Conservation (phyloP, 64 coral and sea anemone species). For the Dendronephthya gigantea region DNA sequence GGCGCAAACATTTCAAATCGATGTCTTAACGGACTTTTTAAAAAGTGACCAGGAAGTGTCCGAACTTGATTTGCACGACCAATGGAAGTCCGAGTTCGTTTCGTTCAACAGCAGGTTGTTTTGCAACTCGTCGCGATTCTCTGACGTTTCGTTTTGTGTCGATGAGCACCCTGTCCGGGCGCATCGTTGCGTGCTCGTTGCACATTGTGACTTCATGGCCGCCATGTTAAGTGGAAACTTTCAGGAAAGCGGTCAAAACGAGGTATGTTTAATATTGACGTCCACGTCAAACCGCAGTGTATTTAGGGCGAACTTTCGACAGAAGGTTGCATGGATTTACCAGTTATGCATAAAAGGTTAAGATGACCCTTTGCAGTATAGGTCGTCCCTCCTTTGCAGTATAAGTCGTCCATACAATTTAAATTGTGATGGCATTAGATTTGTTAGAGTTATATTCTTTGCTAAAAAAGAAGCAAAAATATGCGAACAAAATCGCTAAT, state of each 20-base stretch:
- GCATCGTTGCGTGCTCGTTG: neutral
- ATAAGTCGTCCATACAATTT: too few relatives aligned
- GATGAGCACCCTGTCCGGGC: neutral
- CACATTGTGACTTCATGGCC: neutral
- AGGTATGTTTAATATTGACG: too few relatives aligned
- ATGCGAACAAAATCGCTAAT: too few relatives aligned
- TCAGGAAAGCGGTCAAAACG: neutral
- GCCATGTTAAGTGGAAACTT: constrained; percentile 15
- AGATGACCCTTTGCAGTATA: too few relatives aligned
- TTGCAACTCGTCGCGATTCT: constrained; percentile 8
- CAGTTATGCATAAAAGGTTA: too few relatives aligned
- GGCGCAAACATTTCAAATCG: neutral
- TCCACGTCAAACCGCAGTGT: too few relatives aligned
- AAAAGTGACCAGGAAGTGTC: neutral
- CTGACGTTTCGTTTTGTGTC: neutral
- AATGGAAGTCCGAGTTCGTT: neutral
- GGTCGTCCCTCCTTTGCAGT: too few relatives aligned
- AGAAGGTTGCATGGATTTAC: too few relatives aligned
- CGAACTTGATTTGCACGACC: neutral
- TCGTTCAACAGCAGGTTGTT: neutral
- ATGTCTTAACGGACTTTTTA: neutral
- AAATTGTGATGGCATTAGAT: too few relatives aligned
- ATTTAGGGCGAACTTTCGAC: too few relatives aligned
- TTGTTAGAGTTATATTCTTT: too few relatives aligned
- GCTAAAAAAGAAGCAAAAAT: too few relatives aligned